Evolutionary conservation across 2,113 vertebrate species (phyloP), one percentile per base, ranked within the genome.

Genomic region (Dromas ardeola): DNA sequence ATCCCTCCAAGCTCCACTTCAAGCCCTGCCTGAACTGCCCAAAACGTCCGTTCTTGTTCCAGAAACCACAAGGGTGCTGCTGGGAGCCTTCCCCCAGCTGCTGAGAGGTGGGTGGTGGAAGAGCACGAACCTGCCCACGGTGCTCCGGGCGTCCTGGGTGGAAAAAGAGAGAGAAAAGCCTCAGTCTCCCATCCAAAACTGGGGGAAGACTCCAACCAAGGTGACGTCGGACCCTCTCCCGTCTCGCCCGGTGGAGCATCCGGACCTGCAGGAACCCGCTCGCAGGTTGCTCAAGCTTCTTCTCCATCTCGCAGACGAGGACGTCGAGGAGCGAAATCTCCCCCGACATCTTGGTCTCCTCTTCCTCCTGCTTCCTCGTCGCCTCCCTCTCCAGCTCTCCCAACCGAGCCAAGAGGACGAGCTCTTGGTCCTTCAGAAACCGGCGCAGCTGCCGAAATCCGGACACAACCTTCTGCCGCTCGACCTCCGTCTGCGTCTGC

Each of bases 201-300:
- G 36, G 10, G n/a, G 29, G 40, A 18, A 52, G 26, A 16, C 27
- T 38, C 38, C 34, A 27, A 14, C 7, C 21, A 1, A 52, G 63
- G 62, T 1, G 4, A 14, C 15, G 6, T 10, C 1, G 2, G 18
- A 26, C 22, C 71, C 23, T 56, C 61, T 49, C 22, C 82, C 1
- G 3, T 18, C 40, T 56, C 4, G 34, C 49, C 34, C 27, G 0
- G 18, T 8, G 5, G 61, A 38, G 3, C 27, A 22, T 19, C 96
- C 12, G 22, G 45, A 97, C 96, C 96, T 95, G 93, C 88, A 97
- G 61, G 56, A 98, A 91, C 15, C 86, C 34, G 90, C 93, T 88
- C 6, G 67, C 21, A 0, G 96, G 70, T 63, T 95, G 91, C 72
- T n/a, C 26, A 10, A 95, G 87, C 70, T 90, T 95, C 86, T 86